Evolutionary conservation across 1,140 invertebrate species (phyloP).

Genomic region (Diabrotica undecimpunctata): DNA sequence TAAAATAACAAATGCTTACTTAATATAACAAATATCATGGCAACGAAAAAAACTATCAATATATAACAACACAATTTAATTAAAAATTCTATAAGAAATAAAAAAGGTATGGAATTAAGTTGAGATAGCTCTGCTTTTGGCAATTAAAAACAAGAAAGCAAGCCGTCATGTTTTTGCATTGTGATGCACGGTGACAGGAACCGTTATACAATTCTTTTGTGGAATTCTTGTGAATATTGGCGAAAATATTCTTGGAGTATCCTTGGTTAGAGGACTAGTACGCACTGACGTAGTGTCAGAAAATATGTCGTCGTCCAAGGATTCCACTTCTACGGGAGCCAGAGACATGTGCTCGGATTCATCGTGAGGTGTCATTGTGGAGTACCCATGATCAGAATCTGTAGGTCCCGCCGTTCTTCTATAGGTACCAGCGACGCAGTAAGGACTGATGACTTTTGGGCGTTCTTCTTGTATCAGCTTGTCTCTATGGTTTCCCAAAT

Average conservation of each 20-base stretch:
- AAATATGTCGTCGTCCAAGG: conserved; percentile 54
- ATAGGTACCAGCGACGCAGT: conserved; percentile 79
- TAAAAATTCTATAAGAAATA: no score
- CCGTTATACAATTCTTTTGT: conserved; percentile 68
- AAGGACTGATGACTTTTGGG: conserved; percentile 75
- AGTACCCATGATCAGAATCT: conserved; percentile 91
- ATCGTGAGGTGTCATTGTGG: conserved; percentile 91
- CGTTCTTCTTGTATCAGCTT: conserved; percentile 55
- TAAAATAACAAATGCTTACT: no score
- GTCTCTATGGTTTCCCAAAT: conserved; percentile 57
- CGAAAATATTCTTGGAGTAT: conserved; percentile 39
- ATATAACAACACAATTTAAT: no score
- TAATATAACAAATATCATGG: no score
- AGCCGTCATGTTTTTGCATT: conserved; percentile 57
- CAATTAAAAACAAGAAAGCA: no score
- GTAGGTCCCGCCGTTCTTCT: conserved; percentile 73
- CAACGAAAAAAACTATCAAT: no score
- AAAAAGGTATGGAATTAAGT: no score
- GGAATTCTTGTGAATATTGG: conserved; percentile 51
- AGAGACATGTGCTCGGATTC: conserved; percentile 73
- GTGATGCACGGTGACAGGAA: conserved; percentile 83
- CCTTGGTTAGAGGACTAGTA: conserved; percentile 54
- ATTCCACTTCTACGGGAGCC: conserved; percentile 59
- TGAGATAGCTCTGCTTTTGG: no score
- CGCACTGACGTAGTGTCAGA: conserved; percentile 61